These are phyloP conservation scores for Bombycilla garrulus DNA, from an alignment of 2,113 vertebrate species.

Conservation along the genomic window DNA sequence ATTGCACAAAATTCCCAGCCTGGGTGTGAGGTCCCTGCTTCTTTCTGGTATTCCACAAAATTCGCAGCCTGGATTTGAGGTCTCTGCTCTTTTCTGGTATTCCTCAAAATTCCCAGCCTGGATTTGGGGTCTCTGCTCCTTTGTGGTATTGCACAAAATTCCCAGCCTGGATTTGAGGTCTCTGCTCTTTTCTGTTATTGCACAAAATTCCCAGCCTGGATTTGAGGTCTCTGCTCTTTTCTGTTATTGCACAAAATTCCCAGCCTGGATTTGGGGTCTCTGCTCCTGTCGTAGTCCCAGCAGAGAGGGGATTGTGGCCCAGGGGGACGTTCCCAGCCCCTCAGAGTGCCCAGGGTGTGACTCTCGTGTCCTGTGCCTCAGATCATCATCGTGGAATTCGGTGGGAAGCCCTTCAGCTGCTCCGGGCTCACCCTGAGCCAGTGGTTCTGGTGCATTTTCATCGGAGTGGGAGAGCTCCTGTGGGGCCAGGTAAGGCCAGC, in stretches of 20 bases:
- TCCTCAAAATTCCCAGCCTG: not conserved
- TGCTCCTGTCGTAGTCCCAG: not conserved
- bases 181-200: not conserved
- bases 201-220: not conserved
- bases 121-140: not conserved
- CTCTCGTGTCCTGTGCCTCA: conserved; percentile 48
- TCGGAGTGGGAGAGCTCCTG: conserved; percentile 92
- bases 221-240: no score
- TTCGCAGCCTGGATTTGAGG: not conserved
- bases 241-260: not conserved
- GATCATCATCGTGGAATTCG: conserved; percentile 95
- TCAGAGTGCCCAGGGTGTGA: not conserved
- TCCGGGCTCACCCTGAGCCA: conserved; percentile 88
- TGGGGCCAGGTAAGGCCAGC: conserved; percentile 91
- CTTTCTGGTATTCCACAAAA: not conserved
- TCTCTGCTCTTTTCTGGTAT: not conserved
- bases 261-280: not conserved
- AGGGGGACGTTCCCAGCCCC: not conserved
- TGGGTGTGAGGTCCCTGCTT: not conserved
- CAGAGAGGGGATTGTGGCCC: not conserved
- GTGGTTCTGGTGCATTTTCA: conserved; percentile 97
- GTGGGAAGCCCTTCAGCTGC: conserved; percentile 96
- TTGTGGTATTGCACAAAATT: not conserved
- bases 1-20: fast-evolving
- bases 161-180: not conserved